A percentile compares a stretch with the other conserved stretches of the same genome.
Evolutionary conservation across 2,888 invertebrate genomes (phyloP).

Genomic region (Chymomyza caudatula): DNA sequence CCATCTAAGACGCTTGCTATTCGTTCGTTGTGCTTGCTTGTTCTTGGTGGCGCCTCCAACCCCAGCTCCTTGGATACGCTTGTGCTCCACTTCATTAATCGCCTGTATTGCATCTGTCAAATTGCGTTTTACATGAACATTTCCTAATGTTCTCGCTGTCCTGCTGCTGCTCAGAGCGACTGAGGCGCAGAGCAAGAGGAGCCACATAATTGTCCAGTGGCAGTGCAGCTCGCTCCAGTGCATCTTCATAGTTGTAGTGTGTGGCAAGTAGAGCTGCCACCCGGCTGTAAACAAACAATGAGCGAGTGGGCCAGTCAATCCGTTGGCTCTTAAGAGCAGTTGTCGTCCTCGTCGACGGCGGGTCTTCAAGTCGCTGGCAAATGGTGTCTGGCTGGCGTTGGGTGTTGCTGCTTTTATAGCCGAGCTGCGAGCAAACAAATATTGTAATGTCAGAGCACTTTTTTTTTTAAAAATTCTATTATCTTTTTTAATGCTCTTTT

Average conservation of each 20-base stretch:
- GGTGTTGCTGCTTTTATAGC: background rate
- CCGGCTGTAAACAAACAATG: background rate
- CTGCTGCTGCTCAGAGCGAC: constrained; percentile 8
- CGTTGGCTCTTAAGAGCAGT: background rate
- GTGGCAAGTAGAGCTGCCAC: background rate
- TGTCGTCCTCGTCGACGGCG: no score
- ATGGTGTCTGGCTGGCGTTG: background rate
- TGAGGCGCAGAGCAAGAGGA: background rate
- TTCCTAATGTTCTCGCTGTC: constrained; percentile 6
- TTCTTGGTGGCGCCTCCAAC: background rate
- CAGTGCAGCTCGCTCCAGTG: background rate
- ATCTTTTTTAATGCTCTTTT: background rate
- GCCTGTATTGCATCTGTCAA: constrained; percentile 33
- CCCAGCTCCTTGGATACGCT: constrained; percentile 15
- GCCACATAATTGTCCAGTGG: background rate
- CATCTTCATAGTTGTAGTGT: background rate
- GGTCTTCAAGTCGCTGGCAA: background rate
- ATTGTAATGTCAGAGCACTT: background rate
- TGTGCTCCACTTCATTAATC: constrained; percentile 43
- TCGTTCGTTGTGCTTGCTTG: constrained; percentile 21
- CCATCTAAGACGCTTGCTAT: constrained; percentile 50
- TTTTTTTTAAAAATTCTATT: background rate
- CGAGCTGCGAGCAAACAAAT: background rate
- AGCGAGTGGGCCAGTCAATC: background rate
- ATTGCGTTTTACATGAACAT: constrained; percentile 16